A percentile compares a stretch with the other conserved stretches of the same genome.
Conservation (phyloP, 2,888 invertebrate genomes). For the Tenodera sinensis region DNA sequence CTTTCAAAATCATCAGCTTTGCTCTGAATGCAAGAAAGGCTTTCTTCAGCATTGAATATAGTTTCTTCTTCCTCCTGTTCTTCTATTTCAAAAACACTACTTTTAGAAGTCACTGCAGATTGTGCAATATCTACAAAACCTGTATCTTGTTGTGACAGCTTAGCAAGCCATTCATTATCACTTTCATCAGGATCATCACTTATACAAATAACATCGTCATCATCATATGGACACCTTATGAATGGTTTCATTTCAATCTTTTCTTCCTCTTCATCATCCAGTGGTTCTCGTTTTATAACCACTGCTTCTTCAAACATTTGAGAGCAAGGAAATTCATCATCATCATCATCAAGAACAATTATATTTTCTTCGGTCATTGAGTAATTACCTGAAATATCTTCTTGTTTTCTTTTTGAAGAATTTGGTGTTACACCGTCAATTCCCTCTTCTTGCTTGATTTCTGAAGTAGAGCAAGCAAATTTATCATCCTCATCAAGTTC, state of each 20-base stretch:
- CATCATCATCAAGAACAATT: slow-evolving; percentile 43
- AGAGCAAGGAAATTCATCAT: slow-evolving; percentile 51
- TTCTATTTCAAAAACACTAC: not conserved
- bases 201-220: slow-evolving; percentile 25
- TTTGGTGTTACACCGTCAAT: no score
- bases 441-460: no score
- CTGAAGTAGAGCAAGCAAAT: no score
- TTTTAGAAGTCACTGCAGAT: not conserved
- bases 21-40: not conserved
- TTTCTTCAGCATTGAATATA: not conserved
- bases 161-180: not conserved
- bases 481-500: no score
- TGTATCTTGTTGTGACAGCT: not conserved
- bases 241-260: slow-evolving; percentile 38
- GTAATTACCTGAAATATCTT: not conserved
- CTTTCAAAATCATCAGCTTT: not conserved
- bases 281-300: slow-evolving; percentile 40
- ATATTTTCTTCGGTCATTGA: slow-evolving; percentile 18
- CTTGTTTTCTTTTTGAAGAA: no score
- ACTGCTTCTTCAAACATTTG: slow-evolving; percentile 53
- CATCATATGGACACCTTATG: not conserved
- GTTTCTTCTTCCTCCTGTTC: slow-evolving; percentile 34
- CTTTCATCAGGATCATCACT: not conserved
- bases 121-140: not conserved
- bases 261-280: slow-evolving; percentile 33